Evolutionary conservation across 2,888 invertebrate species (phyloP), one percentile per base, ranked within the genome.

Genomic region (Celastrina argiolus): DNA sequence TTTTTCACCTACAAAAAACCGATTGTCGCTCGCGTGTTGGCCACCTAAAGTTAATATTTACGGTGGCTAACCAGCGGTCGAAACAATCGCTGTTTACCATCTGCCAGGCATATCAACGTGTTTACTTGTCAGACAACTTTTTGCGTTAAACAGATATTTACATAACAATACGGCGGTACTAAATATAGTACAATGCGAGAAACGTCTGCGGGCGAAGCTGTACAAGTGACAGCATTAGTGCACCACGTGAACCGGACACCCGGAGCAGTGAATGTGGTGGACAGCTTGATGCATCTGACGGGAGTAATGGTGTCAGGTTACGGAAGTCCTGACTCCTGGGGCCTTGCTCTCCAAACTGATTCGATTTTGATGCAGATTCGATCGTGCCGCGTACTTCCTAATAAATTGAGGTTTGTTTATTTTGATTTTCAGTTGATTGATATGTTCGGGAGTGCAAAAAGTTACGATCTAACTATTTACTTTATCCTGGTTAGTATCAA

Each of bases 131-230:
- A 22, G 18, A 45, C 22, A 51, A 51, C 51, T 51, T 51, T 51
- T 51, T 26, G 51, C 51, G 22, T 51, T 5, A 51, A 51, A 51
- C 22, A 51, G 51, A 22, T 8, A 45, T 26, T 45, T 51, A 51
- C 51, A 51, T 26, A 51, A 51, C 22, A 22, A 26, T 22, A 51
- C 51, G 45, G 45, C 18, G 18, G 45, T 7, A 51, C 51, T 51
- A 51, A 51, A 51, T 51, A 51, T 51, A 51, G 51, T 51, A 26
- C 51, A 51, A 10, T 4, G 22, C 51, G 51, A 51, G 51, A 51
- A 51, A 26, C 26, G 51, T 51, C 51, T 51, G 51, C 51, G 36
- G 36, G 1, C 22, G 51, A 51, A 51, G 26, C 51, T 26, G 51
- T 26, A 51, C 51, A 51, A 51, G 51, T 51, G 51, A 31, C 31